A percentile compares a stretch with the other conserved stretches of the same genome.
Conservation (phyloP, 2,113 vertebrate genomes). For the Lutjanus erythropterus region DNA sequence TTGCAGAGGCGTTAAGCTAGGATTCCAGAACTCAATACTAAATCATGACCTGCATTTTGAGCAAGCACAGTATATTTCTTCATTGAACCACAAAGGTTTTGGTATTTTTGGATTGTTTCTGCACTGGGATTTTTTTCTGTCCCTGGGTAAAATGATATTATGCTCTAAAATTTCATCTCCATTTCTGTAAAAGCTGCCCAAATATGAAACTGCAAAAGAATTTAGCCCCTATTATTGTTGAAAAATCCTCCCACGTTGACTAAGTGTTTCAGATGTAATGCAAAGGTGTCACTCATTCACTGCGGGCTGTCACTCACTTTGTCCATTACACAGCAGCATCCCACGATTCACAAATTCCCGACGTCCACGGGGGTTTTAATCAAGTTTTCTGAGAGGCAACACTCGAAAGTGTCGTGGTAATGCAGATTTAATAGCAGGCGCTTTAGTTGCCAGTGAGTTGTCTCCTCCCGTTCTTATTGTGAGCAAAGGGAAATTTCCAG, state of each 20-base stretch:
- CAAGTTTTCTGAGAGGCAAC: slow-evolving; percentile 7
- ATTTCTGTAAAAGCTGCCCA: neutral
- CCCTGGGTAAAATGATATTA: neutral
- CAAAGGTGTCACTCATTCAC: slow-evolving; percentile 47
- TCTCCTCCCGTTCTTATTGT: slow-evolving; percentile 21
- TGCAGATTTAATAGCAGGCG: neutral
- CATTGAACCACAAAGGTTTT: slow-evolving; percentile 4
- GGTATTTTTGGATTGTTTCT: neutral
- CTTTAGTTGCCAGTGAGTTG: slow-evolving; percentile 9
- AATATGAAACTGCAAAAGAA: slow-evolving; percentile 4
- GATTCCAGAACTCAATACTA: slow-evolving; percentile 47
- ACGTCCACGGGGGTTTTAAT: slow-evolving; percentile 15
- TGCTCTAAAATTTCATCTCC: neutral
- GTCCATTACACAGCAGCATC: slow-evolving; percentile 42
- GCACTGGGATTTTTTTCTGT: neutral
- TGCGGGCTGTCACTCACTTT: slow-evolving; percentile 32
- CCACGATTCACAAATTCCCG: slow-evolving; percentile 39
- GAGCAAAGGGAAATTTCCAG: slow-evolving; percentile 56
- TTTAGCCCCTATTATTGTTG: slow-evolving; percentile 9
- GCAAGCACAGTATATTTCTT: slow-evolving; percentile 5
- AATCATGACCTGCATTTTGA: slow-evolving; percentile 16
- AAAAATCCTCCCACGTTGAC: slow-evolving; percentile 56
- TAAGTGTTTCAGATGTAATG: slow-evolving; percentile 31
- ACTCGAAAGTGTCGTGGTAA: neutral
- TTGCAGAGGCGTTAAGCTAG: slow-evolving; percentile 40